phyloP scores from a whole-genome alignment of 2,113 vertebrate genomes.

The Dryoscopus gambensis region DNA sequence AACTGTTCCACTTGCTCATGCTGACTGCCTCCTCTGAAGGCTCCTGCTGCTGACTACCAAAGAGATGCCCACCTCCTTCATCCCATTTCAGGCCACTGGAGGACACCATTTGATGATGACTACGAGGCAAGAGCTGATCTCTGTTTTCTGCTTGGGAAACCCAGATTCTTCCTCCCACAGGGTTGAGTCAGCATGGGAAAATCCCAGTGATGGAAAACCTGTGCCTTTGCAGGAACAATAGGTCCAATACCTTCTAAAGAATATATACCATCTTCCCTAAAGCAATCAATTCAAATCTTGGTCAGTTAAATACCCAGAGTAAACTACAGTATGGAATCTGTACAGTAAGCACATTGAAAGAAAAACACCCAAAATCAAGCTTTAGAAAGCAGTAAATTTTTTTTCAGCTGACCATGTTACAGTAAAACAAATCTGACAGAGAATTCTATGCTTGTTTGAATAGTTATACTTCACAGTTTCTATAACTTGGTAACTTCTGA shows the following conservation, averaged over 20 bases:
- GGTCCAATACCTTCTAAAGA: not conserved
- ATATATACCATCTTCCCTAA: not conserved
- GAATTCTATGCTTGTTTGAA: not conserved
- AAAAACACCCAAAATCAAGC: not conserved
- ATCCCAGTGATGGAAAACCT: not conserved
- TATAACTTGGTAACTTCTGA: not conserved
- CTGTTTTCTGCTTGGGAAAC: not conserved
- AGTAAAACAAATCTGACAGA: not conserved
- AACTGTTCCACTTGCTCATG: not conserved
- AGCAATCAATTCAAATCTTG: not conserved
- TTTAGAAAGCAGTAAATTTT: not conserved
- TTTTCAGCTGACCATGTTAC: not conserved
- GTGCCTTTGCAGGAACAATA: not conserved
- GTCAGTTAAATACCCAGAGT: not conserved
- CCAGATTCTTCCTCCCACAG: not conserved
- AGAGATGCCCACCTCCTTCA: not conserved
- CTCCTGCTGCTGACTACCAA: not conserved
- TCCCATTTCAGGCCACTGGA: not conserved
- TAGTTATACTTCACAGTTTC: not conserved
- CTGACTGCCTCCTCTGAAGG: not conserved
- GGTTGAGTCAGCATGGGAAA: not conserved
- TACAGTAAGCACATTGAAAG: not conserved
- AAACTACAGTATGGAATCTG: not conserved
- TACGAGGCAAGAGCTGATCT: not conserved
- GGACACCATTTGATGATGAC: not conserved